A percentile compares a stretch with the other conserved stretches of the same genome.
Conservation (phyloP, 2,888 invertebrate genomes). For the Geophilus truncorum region DNA sequence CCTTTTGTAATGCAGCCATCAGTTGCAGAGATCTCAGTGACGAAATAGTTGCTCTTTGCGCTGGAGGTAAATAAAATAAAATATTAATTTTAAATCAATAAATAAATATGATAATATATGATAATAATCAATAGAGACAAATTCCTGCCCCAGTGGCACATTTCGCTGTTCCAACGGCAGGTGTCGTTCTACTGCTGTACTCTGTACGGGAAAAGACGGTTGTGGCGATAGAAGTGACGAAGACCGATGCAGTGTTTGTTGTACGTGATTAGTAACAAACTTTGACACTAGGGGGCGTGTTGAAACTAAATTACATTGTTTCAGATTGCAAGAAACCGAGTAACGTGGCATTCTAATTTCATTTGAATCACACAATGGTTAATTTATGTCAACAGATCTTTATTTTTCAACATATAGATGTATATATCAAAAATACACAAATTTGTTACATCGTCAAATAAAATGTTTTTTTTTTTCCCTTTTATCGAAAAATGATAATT, state of each 20-base stretch:
- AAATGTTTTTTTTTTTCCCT: background rate
- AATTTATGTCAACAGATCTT: background rate
- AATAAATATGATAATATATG: background rate
- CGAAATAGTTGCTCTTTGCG: constrained; percentile 46
- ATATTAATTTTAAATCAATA: background rate
- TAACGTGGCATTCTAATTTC: background rate
- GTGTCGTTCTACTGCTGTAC: constrained; percentile 74
- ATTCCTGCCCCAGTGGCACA: constrained; percentile 59
- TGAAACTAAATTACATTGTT: background rate
- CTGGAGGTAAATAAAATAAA: constrained; percentile 36
- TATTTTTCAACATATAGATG: background rate
- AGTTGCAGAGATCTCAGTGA: constrained; percentile 84
- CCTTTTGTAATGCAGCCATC: constrained; percentile 84
- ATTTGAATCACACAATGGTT: background rate
- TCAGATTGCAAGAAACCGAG: background rate
- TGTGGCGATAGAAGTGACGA: constrained; percentile 89
- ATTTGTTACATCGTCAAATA: background rate
- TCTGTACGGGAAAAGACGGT: constrained; percentile 83
- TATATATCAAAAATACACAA: background rate
- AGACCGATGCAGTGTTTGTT: constrained; percentile 73
- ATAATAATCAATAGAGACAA: background rate
- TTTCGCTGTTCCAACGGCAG: constrained; percentile 79
- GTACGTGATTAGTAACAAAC: constrained; percentile 61
- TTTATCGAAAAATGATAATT: background rate
- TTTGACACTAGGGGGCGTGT: too few species aligned